Conservation (phyloP, 2,113 vertebrate species). For the Genyomyrus donnyi region DNA sequence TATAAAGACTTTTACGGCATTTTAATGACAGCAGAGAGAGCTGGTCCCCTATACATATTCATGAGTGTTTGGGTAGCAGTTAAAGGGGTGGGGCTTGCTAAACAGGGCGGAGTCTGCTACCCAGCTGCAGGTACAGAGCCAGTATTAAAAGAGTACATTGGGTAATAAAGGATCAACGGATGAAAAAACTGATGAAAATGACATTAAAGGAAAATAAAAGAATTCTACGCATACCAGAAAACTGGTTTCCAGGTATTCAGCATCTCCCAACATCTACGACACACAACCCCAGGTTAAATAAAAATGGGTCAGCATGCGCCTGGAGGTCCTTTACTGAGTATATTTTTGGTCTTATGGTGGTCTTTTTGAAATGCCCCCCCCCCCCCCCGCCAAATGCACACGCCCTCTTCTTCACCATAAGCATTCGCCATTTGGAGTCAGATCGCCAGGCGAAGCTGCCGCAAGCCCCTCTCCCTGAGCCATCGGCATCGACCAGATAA, state of each 20-base stretch:
- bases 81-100: slow-evolving; percentile 31
- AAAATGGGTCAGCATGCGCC: not conserved
- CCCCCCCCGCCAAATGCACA: not conserved
- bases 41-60: slow-evolving; percentile 63
- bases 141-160: not conserved
- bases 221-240: not conserved
- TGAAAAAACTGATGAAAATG: not conserved
- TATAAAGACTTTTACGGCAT: slow-evolving; percentile 59
- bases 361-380: not conserved
- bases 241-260: not conserved
- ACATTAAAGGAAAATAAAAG: not conserved
- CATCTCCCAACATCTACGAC: not conserved
- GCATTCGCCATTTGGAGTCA: slow-evolving; percentile 20
- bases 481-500: not conserved
- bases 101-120: slow-evolving; percentile 39
- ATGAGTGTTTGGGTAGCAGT: slow-evolving; percentile 60
- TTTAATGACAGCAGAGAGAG: slow-evolving; percentile 61
- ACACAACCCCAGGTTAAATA: not conserved
- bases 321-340: not conserved
- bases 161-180: not conserved
- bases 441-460: not conserved
- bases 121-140: not conserved
- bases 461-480: not conserved
- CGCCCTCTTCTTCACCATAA: not conserved
- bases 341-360: not conserved